Evolutionary conservation across 2,113 vertebrate species (phyloP), one percentile per base, ranked within the genome.

Genomic region (Macheiramphus alcinus): DNA sequence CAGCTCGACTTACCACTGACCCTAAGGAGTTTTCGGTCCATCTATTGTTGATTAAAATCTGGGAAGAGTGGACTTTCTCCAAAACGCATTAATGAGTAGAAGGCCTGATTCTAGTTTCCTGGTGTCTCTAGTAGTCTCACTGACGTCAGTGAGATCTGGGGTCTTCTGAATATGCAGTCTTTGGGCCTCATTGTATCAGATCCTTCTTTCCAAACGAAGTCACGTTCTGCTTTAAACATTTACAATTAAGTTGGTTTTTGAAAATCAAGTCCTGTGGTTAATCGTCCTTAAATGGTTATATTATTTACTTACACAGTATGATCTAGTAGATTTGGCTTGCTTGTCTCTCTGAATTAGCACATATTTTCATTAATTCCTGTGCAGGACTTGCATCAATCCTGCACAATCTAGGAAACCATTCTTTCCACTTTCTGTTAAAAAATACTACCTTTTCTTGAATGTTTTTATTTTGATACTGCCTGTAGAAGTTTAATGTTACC

Each of bases 1-100:
- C 85, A 93, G 55, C 83, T 96, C 68, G 84, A 20, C 66, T 90
- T 94, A 80, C n/a, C 73, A 79, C 34, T 93, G 74, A 88, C 55
- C 70, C 45, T 48, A 78, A 95, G 66, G 86, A 93, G 74, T 80
- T 97, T 94, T 96, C 0, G 0, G 70, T 92, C 76, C 55, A 61
- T 92, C 45, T 92, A 3, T 79, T 89, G 61, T 81, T 92, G 71
- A 72, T 84, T 83, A n/a, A 83, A 90, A 84, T 68, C 53, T 76
- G 56, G 70, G 38, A 82, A 94, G 67, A 87, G 15, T 67, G 55
- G 70, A 56, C 61, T 84, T 84, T 4, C 18, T 96, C 58, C 42
- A 62, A n/a, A 92, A 45, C 45, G 16, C 22, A 45, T 70, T 88
- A n/a, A 92, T 85, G 53, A 92, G 63, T 19, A 55, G 48, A 75